Evolutionary conservation across 2,797 vertebrate species (phyloP), one percentile per base, ranked within the genome.

Genomic region (Sebastes reedi): DNA sequence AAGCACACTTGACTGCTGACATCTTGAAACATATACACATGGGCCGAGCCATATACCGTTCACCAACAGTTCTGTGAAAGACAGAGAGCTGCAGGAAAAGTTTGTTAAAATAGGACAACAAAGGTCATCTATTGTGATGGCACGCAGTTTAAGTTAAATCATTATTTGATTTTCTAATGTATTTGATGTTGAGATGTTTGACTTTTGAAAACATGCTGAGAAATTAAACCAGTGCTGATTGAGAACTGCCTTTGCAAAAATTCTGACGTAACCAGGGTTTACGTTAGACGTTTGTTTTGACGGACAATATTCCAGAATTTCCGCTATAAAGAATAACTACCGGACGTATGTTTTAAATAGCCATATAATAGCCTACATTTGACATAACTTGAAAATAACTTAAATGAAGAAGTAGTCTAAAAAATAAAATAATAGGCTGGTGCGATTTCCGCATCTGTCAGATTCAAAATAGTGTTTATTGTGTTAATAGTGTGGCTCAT

Each of bases 1-100:
- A 85, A 85, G 81, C 54, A 52, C 80, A 77, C 76, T 87, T 82
- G 85, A 85, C 76, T 36, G 18, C 76, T 86, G 80, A 86, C 70
- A 71, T 73, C 76, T 81, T 78, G 67, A 83, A 88, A 87, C 68
- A 32, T 74, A 66, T 66, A 80, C 75, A 81, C 68, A 58, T 32
- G 24, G 36, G 11, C 54, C 5, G 4, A 69, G 60, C 20, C 25
- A n/a, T 29, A 71, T 20, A 42, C 39, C 58, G 29, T 66, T 81
- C 69, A 79, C 71, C 58, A 70, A 59, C 56, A 22, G n/a, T 22
- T 59, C 14, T 20, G 11, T 70, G 22, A 55, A 54, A 71, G 27
- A 50, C 34, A 54, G 5, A 52, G n/a, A 61, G 25, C 67, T 72
- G 36, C 64, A 25, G 58, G 27, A n/a, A 72, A 5, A 62, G 58